phyloP scores from a whole-genome alignment of 2,113 vertebrate species.

The Pseudorhombus dupliciocellatus region DNA sequence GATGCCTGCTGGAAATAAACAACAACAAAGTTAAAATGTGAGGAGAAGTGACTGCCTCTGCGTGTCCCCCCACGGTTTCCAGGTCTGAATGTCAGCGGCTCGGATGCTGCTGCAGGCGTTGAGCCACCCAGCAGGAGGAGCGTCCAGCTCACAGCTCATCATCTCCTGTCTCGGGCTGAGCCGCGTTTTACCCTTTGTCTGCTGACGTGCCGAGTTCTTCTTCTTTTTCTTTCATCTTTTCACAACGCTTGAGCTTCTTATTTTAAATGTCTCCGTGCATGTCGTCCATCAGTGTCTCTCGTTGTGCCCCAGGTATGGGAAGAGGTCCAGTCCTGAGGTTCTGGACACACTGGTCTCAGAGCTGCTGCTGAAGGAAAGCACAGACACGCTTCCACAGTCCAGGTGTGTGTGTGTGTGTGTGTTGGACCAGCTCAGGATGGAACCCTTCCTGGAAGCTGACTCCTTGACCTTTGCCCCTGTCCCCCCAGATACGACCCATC shows the following conservation, averaged over 20 bases:
- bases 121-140: slow-evolving; percentile 11
- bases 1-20: background rate
- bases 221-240: background rate
- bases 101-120: slow-evolving; percentile 33
- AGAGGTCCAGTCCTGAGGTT: slow-evolving; percentile 91
- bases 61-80: slow-evolving; percentile 24
- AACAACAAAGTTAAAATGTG: background rate
- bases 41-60: background rate
- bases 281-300: background rate
- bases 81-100: slow-evolving; percentile 47
- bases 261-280: background rate
- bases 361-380: slow-evolving; percentile 90
- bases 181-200: background rate
- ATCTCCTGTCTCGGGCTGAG: slow-evolving; percentile 19
- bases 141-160: slow-evolving; percentile 50
- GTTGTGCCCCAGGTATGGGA: slow-evolving; percentile 87
- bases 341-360: slow-evolving; percentile 94
- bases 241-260: background rate
- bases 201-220: background rate
- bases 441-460: slow-evolving; percentile 11
- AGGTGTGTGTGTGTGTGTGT: slow-evolving; percentile 67
- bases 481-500: slow-evolving; percentile 78
- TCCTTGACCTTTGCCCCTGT: slow-evolving; percentile 12
- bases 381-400: slow-evolving; percentile 89
- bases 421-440: background rate